phyloP scores from a whole-genome alignment of 2,888 invertebrate species.

The Nomada fucata region DNA sequence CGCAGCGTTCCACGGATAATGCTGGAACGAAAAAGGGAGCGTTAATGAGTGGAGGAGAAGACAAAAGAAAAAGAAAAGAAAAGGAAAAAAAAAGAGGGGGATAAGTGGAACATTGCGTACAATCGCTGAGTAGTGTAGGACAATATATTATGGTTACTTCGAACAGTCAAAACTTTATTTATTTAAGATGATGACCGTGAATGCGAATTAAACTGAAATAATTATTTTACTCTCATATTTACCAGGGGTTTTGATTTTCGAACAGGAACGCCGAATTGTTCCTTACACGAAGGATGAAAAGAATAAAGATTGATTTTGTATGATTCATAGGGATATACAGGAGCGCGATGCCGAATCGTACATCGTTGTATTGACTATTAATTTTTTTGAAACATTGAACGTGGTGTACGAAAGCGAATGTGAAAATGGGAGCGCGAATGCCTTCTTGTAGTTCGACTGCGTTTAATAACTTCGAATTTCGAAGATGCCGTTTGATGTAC shows the following conservation, averaged over 20 bases:
- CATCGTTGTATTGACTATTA: conserved; percentile 57
- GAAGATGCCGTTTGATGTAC: conserved; percentile 55
- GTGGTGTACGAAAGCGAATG: conserved; percentile 44
- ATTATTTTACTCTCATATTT: conserved; percentile 75
- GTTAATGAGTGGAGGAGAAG: no score
- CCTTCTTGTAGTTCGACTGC: conserved; percentile 58
- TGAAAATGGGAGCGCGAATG: conserved; percentile 55
- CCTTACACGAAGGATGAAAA: conserved; percentile 11
- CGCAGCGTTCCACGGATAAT: conserved; percentile 17
- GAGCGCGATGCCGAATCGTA: conserved; percentile 56
- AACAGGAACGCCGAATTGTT: conserved; percentile 52
- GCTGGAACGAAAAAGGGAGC: background rate
- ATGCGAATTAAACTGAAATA: conserved; percentile 58
- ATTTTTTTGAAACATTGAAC: conserved; percentile 60
- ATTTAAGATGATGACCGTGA: conserved; percentile 68
- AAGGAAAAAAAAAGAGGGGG: background rate
- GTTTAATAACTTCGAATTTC: conserved; percentile 54
- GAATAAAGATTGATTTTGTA: conserved; percentile 51
- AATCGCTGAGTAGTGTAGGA: conserved; percentile 60
- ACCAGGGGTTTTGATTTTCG: conserved; percentile 72
- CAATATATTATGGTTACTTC: conserved; percentile 71
- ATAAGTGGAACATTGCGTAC: conserved; percentile 42
- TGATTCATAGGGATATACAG: conserved; percentile 45
- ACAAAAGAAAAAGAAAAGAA: background rate
- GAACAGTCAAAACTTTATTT: conserved; percentile 72